Base-by-base conservation (phyloP, 2,888 invertebrate species). In the Nemotelus pantherinus region DNA sequence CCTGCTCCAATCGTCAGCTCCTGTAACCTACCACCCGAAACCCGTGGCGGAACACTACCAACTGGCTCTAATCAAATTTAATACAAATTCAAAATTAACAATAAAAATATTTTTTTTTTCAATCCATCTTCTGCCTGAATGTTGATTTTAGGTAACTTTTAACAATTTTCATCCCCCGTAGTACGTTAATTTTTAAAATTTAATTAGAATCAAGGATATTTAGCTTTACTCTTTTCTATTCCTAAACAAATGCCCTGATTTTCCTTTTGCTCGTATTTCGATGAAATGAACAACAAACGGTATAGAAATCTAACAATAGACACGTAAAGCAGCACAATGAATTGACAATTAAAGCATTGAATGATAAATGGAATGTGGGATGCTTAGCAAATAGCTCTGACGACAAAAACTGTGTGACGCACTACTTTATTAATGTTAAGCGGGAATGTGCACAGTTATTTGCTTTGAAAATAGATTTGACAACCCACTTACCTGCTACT, bases 11-110 rank as follows among this genome's bases (percentile, higher is more conserved):
- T 80, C 45, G 84, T 86, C 77, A 86, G 81, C 84, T 90, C 91
- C 81, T 90, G 90, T 81, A 89, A 87, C 79, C 91, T 90, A 82
- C 85, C 86, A 7, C 87, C 86, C 2, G 85, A 84, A 10, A 89
- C 87, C 84, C 88, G 89, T 3, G 89, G 89, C 39, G 88, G 83
- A 50, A 89, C 88, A 83, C 88, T 89, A 81, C 89, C 89, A 76
- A 89, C 85, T 2, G 89, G 89, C 82, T 89, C 89, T 89, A 83
- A 10, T 25, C 25, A 25, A 1, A 76, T 53, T 3, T 70, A 7
- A 39, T 2, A 25, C 48, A 68, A 68, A 3, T 45, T 10, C 6
- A 44, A 65, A 10, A 10, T 65, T 65, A 47, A n/a, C 3, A 45
- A 3, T 48, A 2, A 68, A 25, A 43, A 44, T 44, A 63, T 63